These are phyloP conservation scores for Pangasius krempfi DNA, from an alignment of 2,797 vertebrate species.

Conservation along the genomic window DNA sequence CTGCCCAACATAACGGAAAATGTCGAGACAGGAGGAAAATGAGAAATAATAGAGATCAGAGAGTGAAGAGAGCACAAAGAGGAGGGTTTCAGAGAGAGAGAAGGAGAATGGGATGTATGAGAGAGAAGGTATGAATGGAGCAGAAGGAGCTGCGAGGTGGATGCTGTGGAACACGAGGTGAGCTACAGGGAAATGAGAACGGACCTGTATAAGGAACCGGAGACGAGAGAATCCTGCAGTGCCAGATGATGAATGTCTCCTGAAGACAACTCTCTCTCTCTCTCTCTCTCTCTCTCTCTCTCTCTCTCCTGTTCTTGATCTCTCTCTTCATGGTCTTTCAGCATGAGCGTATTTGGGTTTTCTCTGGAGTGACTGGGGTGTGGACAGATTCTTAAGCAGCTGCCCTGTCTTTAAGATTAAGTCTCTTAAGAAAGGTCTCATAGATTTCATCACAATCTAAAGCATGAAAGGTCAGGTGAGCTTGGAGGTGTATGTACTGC, in stretches of 20 bases:
- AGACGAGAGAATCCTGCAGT: conserved; percentile 7
- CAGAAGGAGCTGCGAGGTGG: background rate
- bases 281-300: background rate
- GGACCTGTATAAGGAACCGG: conserved; percentile 11
- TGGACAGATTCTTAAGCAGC: conserved; percentile 50
- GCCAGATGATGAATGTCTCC: conserved; percentile 13
- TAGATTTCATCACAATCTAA: conserved; percentile 51
- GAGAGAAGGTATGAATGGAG: background rate
- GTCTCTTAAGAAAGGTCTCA: conserved; percentile 57
- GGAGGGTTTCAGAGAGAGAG: background rate
- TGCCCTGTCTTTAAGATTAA: conserved; percentile 24
- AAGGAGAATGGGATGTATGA: conserved; percentile 33
- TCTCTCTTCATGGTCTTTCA: background rate
- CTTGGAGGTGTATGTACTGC: conserved; percentile 24
- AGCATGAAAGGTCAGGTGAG: conserved; percentile 54
- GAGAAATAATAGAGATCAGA: conserved; percentile 55
- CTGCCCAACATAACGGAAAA: conserved; percentile 47
- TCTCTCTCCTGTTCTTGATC: background rate
- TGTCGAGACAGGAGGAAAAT: conserved; percentile 48
- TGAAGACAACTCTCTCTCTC: background rate
- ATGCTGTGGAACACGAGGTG: conserved; percentile 14
- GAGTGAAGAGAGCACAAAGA: conserved; percentile 10
- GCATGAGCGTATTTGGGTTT: conserved; percentile 34
- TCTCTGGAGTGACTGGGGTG: conserved; percentile 30
- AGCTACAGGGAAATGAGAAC: conserved; percentile 25